Evolutionary conservation across 2,888 invertebrate genomes (phyloP), one percentile per base, ranked within the genome.

Genomic region (Melieria crassipennis): DNA sequence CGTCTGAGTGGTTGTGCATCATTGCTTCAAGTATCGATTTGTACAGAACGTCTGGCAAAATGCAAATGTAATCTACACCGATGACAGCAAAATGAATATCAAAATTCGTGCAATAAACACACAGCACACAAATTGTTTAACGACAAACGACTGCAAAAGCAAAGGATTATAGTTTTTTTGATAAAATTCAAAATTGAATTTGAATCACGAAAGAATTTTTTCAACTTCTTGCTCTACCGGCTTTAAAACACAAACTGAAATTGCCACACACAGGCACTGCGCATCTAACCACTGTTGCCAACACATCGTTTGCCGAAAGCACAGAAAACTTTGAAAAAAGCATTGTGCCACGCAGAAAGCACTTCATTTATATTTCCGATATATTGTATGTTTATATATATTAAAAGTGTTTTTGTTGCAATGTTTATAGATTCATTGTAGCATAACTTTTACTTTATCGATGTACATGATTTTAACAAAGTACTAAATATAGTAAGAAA

Each of bases 221-320:
- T 43, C n/a, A 50, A 71, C 71, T 58, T 60, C 80, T 79, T 82
- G 78, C 79, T 80, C 78, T 78, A 77, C 76, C 77, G 81, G 79
- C 83, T 82, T 81, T 79, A 73, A 77, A 80, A 79, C 75, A 73
- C 77, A 79, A 81, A 83, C 83, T 83, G 76, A 83, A 80, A 75
- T 65, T 65, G 70, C 70, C 70, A 70, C 43, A 52, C 42, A 7
- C 48, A 56, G 56, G 30, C 30, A 55, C 45, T 48, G 30, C 55
- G 13, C 62, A 55, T n/a, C 7, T 43, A 45, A 52, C 16, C 52
- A 50, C 52, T 11, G 45, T 10, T 13, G 48, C 30, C 30, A 30
- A 30, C 30, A 3, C 2, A 0, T 30, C 3, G 30, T 30, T 30
- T 30, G 2, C 30, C 30, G 30, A 30, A 30, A 30, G 30, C 30